Evolutionary conservation across 2,888 invertebrate species (phyloP).

Genomic region (Troglohyphantes excavatus): DNA sequence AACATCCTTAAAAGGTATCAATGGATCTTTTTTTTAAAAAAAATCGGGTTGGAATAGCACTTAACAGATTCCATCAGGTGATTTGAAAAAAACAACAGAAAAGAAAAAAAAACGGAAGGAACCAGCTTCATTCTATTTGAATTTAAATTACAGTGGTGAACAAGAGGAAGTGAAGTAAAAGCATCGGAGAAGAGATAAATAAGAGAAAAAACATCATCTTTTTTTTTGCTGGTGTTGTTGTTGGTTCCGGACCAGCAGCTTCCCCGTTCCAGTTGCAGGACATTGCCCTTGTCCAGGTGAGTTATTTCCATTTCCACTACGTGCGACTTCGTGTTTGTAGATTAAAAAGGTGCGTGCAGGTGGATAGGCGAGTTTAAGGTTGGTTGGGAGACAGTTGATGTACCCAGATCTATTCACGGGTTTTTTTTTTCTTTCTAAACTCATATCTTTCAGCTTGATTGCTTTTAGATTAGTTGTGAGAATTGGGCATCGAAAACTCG

Average conservation of each 20-base stretch:
- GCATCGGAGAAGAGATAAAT: not conserved
- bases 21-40: too few relatives aligned
- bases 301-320: constrained; percentile 21
- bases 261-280: constrained; percentile 68
- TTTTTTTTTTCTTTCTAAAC: too few relatives aligned
- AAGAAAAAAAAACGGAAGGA: too few relatives aligned
- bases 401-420: not conserved
- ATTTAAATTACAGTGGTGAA: constrained; percentile 16
- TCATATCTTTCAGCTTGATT: too few relatives aligned
- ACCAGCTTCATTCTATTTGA: not conserved
- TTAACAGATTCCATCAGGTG: too few relatives aligned
- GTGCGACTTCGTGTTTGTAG: not conserved
- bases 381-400: too few relatives aligned
- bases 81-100: too few relatives aligned
- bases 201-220: constrained; percentile 25
- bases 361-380: too few relatives aligned
- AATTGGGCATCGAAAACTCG: too few relatives aligned
- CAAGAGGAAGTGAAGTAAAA: constrained; percentile 20
- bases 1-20: too few relatives aligned
- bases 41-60: too few relatives aligned
- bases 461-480: too few relatives aligned
- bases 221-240: not conserved
- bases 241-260: constrained; percentile 58
- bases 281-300: constrained; percentile 65
- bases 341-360: not conserved